Evolutionary conservation across 2,797 vertebrate species (phyloP).

Genomic region (Dromococcyx pavoninus): DNA sequence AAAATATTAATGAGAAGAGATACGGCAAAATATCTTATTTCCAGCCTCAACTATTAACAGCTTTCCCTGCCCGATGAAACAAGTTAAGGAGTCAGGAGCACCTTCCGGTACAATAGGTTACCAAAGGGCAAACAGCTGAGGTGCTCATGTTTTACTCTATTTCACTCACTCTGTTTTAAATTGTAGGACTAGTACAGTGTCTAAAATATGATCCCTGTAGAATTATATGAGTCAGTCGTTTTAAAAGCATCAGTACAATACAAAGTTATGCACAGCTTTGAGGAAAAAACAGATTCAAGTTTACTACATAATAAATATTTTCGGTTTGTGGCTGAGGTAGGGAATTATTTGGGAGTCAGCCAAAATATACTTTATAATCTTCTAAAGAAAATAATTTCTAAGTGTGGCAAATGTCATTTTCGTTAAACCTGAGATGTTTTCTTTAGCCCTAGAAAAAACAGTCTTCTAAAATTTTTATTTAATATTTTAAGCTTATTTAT

Average conservation of each 20-base stretch:
- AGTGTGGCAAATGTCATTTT: neutral
- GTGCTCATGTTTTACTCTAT: neutral
- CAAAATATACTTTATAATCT: neutral
- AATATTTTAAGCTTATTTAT: neutral
- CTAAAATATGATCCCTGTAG: neutral
- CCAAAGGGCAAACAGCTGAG: neutral
- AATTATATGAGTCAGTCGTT: neutral
- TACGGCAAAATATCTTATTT: slow-evolving; percentile 30
- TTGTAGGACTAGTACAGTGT: neutral
- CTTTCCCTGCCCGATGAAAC: neutral
- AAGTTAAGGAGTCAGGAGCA: neutral
- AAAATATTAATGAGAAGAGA: slow-evolving; percentile 48
- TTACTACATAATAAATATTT: neutral
- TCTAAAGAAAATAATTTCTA: neutral
- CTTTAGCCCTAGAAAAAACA: neutral
- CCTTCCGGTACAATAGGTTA: neutral
- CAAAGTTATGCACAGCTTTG: neutral
- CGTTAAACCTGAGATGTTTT: neutral
- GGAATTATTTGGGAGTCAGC: neutral
- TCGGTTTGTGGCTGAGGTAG: neutral
- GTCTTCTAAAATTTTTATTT: neutral
- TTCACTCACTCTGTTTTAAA: neutral
- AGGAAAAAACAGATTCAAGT: neutral
- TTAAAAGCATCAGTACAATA: neutral
- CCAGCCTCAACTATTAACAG: neutral